A percentile compares a stretch with the other conserved stretches of the same genome.
phyloP scores from a whole-genome alignment of 92 coral and sea anemone species.

The Zoanthus sansibaricus region DNA sequence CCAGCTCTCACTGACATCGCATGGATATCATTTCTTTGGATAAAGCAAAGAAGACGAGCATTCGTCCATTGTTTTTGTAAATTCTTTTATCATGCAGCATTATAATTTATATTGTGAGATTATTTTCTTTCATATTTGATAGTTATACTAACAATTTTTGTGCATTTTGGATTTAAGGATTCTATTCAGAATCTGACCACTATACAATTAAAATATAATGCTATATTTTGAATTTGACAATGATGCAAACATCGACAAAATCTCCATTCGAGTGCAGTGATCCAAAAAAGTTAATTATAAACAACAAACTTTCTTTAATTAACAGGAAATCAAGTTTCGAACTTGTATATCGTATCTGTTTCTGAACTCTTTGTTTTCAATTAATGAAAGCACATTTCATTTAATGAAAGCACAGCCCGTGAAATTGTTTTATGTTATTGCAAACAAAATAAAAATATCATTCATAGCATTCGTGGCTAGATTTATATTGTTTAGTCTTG shows the following conservation, averaged over 20 bases:
- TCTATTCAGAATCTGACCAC: not conserved
- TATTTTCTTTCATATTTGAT: too few relatives aligned
- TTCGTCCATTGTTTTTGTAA: too few relatives aligned
- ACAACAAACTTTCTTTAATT: not conserved
- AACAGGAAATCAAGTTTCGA: not conserved
- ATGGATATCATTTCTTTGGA: not conserved
- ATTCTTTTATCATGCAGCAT: too few relatives aligned
- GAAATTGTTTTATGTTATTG: not conserved
- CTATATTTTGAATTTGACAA: conserved; percentile 13
- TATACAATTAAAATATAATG: not conserved
- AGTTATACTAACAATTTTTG: not conserved
- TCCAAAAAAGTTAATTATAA: not conserved
- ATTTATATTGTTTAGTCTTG: not conserved
- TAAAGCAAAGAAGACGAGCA: not conserved
- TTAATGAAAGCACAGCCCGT: not conserved
- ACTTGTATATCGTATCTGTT: not conserved
- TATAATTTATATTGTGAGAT: too few relatives aligned
- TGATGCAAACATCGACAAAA: not conserved
- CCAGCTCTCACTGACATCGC: too few relatives aligned
- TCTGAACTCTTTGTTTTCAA: not conserved
- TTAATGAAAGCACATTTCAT: not conserved
- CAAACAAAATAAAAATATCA: not conserved
- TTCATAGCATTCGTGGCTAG: not conserved
- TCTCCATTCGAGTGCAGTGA: not conserved
- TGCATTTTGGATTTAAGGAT: not conserved